A percentile compares a stretch with the other conserved stretches of the same genome.
Evolutionary conservation across 2,888 invertebrate species (phyloP).

Genomic region (Drosophila parthenogenetica): DNA sequence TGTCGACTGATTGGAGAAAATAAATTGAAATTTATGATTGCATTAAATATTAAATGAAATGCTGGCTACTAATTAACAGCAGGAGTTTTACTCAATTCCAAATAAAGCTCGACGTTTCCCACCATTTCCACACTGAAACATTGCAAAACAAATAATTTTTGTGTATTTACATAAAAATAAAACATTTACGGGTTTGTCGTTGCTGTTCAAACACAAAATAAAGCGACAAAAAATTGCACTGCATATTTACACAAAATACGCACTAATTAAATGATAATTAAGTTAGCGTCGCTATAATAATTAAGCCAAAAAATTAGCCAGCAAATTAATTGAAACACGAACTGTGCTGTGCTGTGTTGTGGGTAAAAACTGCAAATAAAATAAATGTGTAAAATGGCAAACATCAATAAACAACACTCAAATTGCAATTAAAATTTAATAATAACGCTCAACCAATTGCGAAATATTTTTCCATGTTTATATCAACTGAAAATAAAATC

Average conservation of each 20-base stretch:
- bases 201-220: neutral
- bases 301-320: constrained; percentile 39
- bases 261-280: constrained; percentile 63
- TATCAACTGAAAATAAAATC: constrained; percentile 11
- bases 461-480: constrained; percentile 25
- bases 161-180: constrained; percentile 31
- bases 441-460: constrained; percentile 26
- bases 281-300: constrained; percentile 34
- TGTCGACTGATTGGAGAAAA: constrained; percentile 3
- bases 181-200: neutral
- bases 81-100: constrained; percentile 1
- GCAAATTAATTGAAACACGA: constrained; percentile 39
- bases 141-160: constrained; percentile 41
- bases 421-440: constrained; percentile 67
- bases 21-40: constrained; percentile 31
- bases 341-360: too few species aligned
- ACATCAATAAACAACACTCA: constrained; percentile 59
- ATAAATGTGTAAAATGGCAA: constrained; percentile 55
- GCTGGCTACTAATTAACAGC: constrained; percentile 32
- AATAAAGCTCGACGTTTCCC: neutral
- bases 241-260: constrained; percentile 53
- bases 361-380: constrained; percentile 28
- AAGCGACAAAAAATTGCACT: constrained; percentile 16
- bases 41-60: constrained; percentile 41
- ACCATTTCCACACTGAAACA: neutral